These are phyloP conservation scores for Lophura nycthemera DNA, from an alignment of 2,113 vertebrate species.

Conservation along the genomic window DNA sequence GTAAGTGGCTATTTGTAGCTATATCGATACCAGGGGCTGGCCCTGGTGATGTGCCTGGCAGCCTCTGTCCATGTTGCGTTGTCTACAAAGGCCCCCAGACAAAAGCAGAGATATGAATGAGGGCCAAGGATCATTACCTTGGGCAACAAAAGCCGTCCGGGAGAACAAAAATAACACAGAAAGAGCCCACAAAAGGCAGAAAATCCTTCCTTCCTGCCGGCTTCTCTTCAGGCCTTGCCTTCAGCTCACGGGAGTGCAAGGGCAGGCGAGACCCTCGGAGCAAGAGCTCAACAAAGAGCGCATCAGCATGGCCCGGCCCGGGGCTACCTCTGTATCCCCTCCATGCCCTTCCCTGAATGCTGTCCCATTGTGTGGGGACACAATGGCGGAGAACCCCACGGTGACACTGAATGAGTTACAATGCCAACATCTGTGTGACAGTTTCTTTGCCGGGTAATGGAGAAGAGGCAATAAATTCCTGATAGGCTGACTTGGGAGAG, in stretches of 20 bases:
- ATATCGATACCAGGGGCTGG: not conserved
- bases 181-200: slow-evolving; percentile 69
- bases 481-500: slow-evolving; percentile 39
- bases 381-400: slow-evolving; percentile 62
- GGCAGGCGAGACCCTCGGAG: slow-evolving; percentile 24
- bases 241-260: slow-evolving; percentile 53
- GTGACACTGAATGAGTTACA: slow-evolving; percentile 65
- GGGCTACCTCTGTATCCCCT: not conserved
- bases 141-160: slow-evolving; percentile 52
- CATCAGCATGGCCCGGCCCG: not conserved
- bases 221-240: slow-evolving; percentile 37
- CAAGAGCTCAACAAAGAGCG: slow-evolving; percentile 44
- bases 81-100: not conserved
- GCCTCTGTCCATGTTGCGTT: not conserved
- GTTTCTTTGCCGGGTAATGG: slow-evolving; percentile 43
- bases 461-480: slow-evolving; percentile 64
- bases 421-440: slow-evolving; percentile 72
- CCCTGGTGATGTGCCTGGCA: not conserved
- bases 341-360: slow-evolving; percentile 47
- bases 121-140: slow-evolving; percentile 72
- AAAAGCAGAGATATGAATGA: slow-evolving; percentile 68
- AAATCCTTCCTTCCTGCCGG: slow-evolving; percentile 71
- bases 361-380: slow-evolving; percentile 40
- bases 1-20: not conserved
- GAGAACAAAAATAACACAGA: slow-evolving; percentile 69